A percentile compares a stretch with the other conserved stretches of the same genome.
These are phyloP conservation scores for Torymus auratus DNA, from an alignment of 2,888 invertebrate species.

Conservation along the genomic window DNA sequence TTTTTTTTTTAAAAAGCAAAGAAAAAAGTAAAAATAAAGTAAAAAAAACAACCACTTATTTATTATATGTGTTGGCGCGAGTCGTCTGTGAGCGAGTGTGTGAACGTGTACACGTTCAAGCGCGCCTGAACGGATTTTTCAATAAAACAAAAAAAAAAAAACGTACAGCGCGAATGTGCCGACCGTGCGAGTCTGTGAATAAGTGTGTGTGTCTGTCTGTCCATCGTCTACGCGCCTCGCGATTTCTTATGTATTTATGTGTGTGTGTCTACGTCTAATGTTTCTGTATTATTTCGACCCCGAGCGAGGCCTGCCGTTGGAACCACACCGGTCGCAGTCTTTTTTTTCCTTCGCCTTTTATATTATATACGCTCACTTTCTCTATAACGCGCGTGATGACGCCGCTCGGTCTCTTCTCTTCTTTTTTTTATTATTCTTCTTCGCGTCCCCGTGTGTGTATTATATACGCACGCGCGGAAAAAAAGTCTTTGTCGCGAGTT, in stretches of 20 bases:
- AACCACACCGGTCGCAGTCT: too few species aligned
- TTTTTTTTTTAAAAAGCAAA: too few species aligned
- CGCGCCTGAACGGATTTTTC: slow-evolving; percentile 65
- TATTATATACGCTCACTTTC: too few species aligned
- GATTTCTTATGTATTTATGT: slow-evolving; percentile 52
- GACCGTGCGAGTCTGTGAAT: too few species aligned
- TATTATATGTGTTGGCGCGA: slow-evolving; percentile 66
- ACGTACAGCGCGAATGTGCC: too few species aligned
- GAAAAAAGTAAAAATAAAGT: too few species aligned
- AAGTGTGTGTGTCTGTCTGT: slow-evolving; percentile 2
- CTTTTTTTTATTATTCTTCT: slow-evolving; percentile 12
- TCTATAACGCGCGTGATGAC: not conserved
- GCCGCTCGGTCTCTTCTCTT: slow-evolving; percentile 2
- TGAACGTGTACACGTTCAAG: slow-evolving; percentile 72
- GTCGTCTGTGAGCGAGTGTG: slow-evolving; percentile 62
- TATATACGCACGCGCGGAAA: slow-evolving; percentile 15
- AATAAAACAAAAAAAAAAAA: too few species aligned
- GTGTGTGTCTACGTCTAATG: slow-evolving; percentile 77
- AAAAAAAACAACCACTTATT: slow-evolving; percentile 67
- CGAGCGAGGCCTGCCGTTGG: slow-evolving; percentile 54
- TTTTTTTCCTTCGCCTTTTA: too few species aligned
- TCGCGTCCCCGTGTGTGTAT: not conserved
- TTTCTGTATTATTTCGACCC: slow-evolving; percentile 66
- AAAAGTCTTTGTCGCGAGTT: slow-evolving; percentile 56
- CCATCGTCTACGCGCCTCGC: slow-evolving; percentile 8